phyloP scores from a whole-genome alignment of 1,140 invertebrate genomes.

The Eufriesea mexicana region DNA sequence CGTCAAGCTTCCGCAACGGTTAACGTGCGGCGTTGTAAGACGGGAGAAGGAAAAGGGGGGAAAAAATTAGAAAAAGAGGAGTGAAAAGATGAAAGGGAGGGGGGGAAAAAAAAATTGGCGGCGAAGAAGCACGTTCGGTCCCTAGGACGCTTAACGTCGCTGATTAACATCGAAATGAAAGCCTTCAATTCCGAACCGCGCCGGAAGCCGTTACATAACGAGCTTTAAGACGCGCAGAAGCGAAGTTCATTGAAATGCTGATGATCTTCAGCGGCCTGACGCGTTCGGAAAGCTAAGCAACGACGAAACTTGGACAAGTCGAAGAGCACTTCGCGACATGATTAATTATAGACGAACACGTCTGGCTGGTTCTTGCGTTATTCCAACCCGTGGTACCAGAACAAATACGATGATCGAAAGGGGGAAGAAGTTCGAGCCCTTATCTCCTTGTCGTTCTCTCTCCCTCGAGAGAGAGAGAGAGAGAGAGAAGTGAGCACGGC shows the following conservation, averaged over 20 bases:
- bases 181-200: neutral
- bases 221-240: constrained; percentile 32
- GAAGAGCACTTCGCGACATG: neutral
- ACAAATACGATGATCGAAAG: neutral
- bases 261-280: neutral
- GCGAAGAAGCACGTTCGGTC: neutral
- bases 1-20: neutral
- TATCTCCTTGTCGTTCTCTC: neutral
- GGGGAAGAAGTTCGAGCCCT: neutral
- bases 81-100: neutral
- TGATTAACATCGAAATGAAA: constrained; percentile 6
- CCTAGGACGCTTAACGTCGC: neutral
- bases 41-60: neutral
- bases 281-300: neutral
- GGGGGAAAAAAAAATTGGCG: neutral
- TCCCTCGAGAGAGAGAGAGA: no score
- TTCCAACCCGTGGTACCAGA: neutral
- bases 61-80: neutral
- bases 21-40: neutral
- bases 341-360: constrained; percentile 1
- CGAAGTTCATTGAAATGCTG: constrained; percentile 5
- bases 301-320: neutral
- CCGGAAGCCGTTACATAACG: constrained; percentile 23
- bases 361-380: neutral
- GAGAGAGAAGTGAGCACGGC: neutral